Evolutionary conservation across 2,113 vertebrate genomes (phyloP), one percentile per base, ranked within the genome.

Genomic region (Corapipo altera): DNA sequence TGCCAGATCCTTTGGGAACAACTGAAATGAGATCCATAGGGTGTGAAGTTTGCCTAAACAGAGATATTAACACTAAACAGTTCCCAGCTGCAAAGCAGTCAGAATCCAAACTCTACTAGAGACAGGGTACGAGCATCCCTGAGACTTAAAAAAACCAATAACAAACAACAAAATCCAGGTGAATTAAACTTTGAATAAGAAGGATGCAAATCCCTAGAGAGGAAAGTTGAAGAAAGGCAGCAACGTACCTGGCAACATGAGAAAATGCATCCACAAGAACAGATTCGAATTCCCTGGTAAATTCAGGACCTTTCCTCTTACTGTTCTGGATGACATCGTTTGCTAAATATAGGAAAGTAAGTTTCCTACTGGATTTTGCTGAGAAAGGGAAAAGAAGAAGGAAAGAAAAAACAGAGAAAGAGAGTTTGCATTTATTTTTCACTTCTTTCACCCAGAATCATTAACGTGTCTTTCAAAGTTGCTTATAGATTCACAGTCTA

Each of bases 241-340:
- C 57, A 80, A 97, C 97, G 32, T 97, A 99, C 99, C 99, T 99
- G 97, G 99, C 99, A 85, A 99, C 99, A 4, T 99, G 99, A 81
- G 99, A 99, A 95, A 99, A 99, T 66, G 99, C 99, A 96, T 99
- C 99, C 79, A 99, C 98, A 0, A 99, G 99, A 75, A 99, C 99
- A 20, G 98, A 97, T 93, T 99, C 99, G 92, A 99, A 99, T 78
- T 99, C 99, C 96, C 99, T 98, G 14, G 99, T 98, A 93, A 99
- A 99, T 94, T 99, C 99, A 2, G 99, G 99, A 43, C 99, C 99
- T 98, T 99, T 99, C 95, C 99, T 99, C 97, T 99, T 99, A 96
- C 99, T 99, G 98, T 99, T 99, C 97, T 99, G 99, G 94, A 99
- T 99, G 79, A 99, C 99, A 95, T 99, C 99, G 3, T 99, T 99